Percentiles rank a stretch among this genome's conserved stretches.
Evolutionary conservation across 2,888 invertebrate species (phyloP).

Genomic region (Phyllotreta cruciferae): DNA sequence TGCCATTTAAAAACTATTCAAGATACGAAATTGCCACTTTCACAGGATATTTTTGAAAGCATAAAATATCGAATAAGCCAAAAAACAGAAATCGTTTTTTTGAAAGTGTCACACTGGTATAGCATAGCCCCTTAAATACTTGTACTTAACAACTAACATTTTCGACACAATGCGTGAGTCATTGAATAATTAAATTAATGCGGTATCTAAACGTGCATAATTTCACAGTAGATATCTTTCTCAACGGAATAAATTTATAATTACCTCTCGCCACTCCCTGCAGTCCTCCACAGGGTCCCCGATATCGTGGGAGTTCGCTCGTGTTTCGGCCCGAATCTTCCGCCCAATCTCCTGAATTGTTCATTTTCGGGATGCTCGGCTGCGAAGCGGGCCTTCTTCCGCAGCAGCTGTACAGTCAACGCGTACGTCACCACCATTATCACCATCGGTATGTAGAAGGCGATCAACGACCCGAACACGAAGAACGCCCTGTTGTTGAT

Average conservation of each 20-base stretch:
- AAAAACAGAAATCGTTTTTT: too few relatives aligned
- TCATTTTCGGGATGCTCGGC: constrained; percentile 70
- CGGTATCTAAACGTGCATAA: neutral
- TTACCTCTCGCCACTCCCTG: constrained; percentile 57
- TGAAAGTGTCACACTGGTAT: too few relatives aligned
- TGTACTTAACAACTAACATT: too few relatives aligned
- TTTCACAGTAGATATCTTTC: neutral
- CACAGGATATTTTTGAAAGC: too few relatives aligned
- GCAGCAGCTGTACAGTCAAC: constrained; percentile 85
- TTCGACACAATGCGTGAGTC: too few relatives aligned
- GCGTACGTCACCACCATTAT: constrained; percentile 94
- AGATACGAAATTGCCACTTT: too few relatives aligned
- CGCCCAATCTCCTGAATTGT: constrained; percentile 63
- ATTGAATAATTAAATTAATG: neutral
- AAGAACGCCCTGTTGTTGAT: constrained; percentile 87
- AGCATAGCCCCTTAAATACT: too few relatives aligned
- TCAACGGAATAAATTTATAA: constrained; percentile 4
- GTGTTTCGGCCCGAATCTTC: constrained; percentile 56
- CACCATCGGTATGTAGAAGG: constrained; percentile 95
- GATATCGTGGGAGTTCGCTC: constrained; percentile 51
- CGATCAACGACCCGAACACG: constrained; percentile 90
- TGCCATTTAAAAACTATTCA: too few relatives aligned
- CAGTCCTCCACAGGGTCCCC: constrained; percentile 57
- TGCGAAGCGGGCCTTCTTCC: constrained; percentile 78
- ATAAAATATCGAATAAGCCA: too few relatives aligned